Base-by-base conservation (phyloP, 2,113 vertebrate genomes). In the Plecturocebus donacophilus region DNA sequence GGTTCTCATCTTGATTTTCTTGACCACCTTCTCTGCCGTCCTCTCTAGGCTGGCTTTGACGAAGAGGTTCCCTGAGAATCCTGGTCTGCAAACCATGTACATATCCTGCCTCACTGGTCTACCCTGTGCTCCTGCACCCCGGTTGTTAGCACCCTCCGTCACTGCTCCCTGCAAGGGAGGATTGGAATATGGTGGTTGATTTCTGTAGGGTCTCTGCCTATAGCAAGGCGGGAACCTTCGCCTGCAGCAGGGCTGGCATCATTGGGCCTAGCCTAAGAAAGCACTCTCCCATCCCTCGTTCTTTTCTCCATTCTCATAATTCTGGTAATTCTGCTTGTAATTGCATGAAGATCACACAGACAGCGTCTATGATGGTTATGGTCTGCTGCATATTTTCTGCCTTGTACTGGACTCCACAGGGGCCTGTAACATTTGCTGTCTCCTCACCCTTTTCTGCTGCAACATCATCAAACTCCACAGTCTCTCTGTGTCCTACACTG, bases 361-460 rank as follows among this genome's bases (percentile, higher is more conserved):
- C 99, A 99, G 98, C 99, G 99, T 98, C 99, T 99, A 96, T 99
- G 99, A 98, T 99, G 99, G 99, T 99, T 99, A 98, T 99, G 99
- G 98, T 99, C 99, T 97, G 99, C 99, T 90, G 99, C 99, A 8
- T 99, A 99, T 99, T 99, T 99, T 97, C 99, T 99, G 97, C 99
- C 99, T 99, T 99, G 99, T 97, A 99, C 99, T 97, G 99, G 99
- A 99, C 99, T 52, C 99, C 99, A 94, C 99, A 99, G 94, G 99
- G 99, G 94, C 99, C 99, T 89, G 99, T 99, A 96, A 99, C 99
- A 35, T 99, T 99, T 97, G 99, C 99, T 96, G 99, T 99, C 98
- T 99, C 99, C 61, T 99, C 99, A 61, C 99, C 99, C 99, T 99
- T 99, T 98, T 99, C 99, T 98, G 99, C 99, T 97, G 99, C 99